Evolutionary conservation across 2,888 invertebrate species (phyloP), one percentile per base, ranked within the genome.

Genomic region (Lymantria dispar): DNA sequence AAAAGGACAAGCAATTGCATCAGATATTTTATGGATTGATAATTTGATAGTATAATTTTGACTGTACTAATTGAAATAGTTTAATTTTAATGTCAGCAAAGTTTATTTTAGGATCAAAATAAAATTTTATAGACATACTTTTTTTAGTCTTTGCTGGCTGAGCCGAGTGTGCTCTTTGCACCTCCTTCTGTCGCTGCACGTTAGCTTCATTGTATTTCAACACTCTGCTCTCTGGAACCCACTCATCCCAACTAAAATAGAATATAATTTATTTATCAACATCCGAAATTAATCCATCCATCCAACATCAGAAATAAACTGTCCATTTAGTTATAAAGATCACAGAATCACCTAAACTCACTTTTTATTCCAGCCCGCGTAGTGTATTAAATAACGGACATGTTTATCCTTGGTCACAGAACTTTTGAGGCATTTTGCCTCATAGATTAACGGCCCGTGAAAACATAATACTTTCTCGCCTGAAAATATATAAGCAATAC

Each of bases 341-440:
- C 9, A 36, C 15, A 41, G 8, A 37, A 3, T 3, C 12, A 38
- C 1, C 7, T 42, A 29, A 29, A 84, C 93, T 90, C 92, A 98
- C 98, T 97, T 98, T 92, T 98, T 99, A 80, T 98, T 99, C 99
- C 99, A 99, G 1, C 98, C 98, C 63, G 98, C 98, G 83, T 99
- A 99, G 85, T 99, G 99, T 61, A 99, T 98, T 54, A 97, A 95
- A 87, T 98, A 98, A 76, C 96, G 95, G 8, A 97, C 93, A 83
- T 95, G 95, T 83, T 97, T 97, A 67, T 98, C 97, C 81, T 97
- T 97, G 1, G 95, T 94, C 60, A 96, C 92, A 48, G 95, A 94
- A 61, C 94, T 94, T 87, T 97, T 97, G 29, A 98, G 92, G 77
- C 98, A 98, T 94, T 99, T 99, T 37, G 98, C 98, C 92, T 99